A percentile compares a stretch with the other conserved stretches of the same genome.
Conservation (phyloP, 2,888 invertebrate genomes). For the Phasia obesa region DNA sequence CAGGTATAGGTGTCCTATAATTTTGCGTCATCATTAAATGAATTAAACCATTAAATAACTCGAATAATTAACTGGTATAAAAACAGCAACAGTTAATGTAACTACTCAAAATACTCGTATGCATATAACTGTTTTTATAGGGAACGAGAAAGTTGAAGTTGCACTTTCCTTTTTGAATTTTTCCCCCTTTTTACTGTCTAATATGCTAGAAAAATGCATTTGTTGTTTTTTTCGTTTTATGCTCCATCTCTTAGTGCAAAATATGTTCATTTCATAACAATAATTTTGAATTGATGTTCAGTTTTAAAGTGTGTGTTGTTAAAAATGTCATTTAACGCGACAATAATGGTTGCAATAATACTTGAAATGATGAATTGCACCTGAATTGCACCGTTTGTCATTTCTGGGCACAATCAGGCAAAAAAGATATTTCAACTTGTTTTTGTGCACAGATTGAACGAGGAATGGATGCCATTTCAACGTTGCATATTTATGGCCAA, state of each 20-base stretch:
- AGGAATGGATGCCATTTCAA: conserved; percentile 52
- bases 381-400: conserved; percentile 79
- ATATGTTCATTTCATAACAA: background rate
- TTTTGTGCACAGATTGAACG: background rate
- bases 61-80: too few species aligned
- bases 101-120: too few species aligned
- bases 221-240: background rate
- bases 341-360: conserved; percentile 82
- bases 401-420: conserved; percentile 35
- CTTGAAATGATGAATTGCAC: conserved; percentile 81
- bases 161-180: background rate
- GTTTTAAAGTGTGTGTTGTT: conserved; percentile 78
- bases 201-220: conserved; percentile 7
- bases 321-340: conserved; percentile 77
- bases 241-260: background rate
- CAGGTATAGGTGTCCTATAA: too few species aligned
- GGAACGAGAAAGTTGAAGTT: too few species aligned
- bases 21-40: too few species aligned
- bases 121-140: too few species aligned
- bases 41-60: too few species aligned
- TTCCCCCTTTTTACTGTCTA: too few species aligned
- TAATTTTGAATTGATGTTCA: conserved; percentile 56
- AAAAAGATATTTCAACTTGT: conserved; percentile 5
- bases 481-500: conserved; percentile 64
- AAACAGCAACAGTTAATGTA: too few species aligned